Conservation (phyloP, 2,797 vertebrate species). For the Gallinago stenura region DNA sequence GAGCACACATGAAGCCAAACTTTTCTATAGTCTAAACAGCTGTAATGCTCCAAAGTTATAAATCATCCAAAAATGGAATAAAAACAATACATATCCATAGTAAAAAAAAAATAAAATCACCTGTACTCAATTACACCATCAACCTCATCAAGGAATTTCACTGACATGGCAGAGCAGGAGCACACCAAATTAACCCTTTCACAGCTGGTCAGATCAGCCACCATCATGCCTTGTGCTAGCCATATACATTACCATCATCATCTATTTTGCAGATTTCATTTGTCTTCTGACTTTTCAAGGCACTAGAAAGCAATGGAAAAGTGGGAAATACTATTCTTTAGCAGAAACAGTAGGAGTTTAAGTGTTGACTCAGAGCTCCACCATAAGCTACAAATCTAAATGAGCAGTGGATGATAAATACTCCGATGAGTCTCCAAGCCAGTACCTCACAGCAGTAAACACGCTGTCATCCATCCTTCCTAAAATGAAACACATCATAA, state of each 20-base stretch:
- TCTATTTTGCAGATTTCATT: background rate
- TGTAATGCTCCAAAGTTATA: background rate
- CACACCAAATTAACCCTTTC: background rate
- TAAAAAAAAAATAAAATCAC: background rate
- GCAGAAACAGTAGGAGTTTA: background rate
- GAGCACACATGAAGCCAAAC: background rate
- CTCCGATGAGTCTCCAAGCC: background rate
- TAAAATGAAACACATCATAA: background rate
- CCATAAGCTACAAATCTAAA: background rate
- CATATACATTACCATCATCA: background rate
- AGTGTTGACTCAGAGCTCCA: background rate
- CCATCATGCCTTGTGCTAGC: fast-evolving
- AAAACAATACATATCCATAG: background rate
- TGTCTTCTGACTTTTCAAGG: background rate
- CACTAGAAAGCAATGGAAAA: background rate
- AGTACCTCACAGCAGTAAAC: background rate
- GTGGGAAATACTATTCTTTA: fast-evolving
- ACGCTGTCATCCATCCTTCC: background rate
- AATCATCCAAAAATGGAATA: conserved; percentile 10
- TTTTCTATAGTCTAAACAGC: background rate
- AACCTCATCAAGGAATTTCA: background rate
- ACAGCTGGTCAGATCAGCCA: fast-evolving
- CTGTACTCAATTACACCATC: background rate
- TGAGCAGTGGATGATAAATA: fast-evolving
- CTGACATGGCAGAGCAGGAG: background rate